Conservation (phyloP, 2,888 invertebrate species). For the Drepanosiphum platanoidis region DNA sequence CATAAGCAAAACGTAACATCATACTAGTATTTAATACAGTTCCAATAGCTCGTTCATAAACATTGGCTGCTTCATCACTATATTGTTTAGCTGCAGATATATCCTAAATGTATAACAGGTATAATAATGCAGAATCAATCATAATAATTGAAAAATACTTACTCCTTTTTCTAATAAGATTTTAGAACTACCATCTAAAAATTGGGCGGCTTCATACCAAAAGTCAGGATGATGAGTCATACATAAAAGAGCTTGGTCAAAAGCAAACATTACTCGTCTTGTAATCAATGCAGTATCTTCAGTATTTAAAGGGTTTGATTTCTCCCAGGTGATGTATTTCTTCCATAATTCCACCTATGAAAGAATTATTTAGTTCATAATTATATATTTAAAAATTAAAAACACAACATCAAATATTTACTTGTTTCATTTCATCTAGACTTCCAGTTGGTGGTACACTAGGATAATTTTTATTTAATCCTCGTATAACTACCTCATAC, state of each 20-base stretch:
- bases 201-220: constrained; percentile 99
- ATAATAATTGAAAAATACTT: constrained; percentile 67
- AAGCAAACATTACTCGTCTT: constrained; percentile 96
- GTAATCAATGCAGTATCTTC: constrained; percentile 95
- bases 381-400: background rate
- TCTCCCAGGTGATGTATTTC: constrained; percentile 97
- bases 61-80: constrained; percentile 92
- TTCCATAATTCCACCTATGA: constrained; percentile 98
- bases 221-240: constrained; percentile 98
- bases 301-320: constrained; percentile 92
- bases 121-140: background rate
- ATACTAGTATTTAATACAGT: constrained; percentile 91
- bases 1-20: constrained; percentile 95
- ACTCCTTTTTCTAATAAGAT: constrained; percentile 94
- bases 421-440: constrained; percentile 92
- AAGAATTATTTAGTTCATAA: background rate
- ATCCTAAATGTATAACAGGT: constrained; percentile 73
- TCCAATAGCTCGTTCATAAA: constrained; percentile 93
- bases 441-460: constrained; percentile 94
- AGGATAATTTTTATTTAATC: constrained; percentile 93
- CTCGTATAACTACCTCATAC: constrained; percentile 92
- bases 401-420: constrained; percentile 66
- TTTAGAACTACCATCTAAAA: constrained; percentile 93
- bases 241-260: constrained; percentile 96
- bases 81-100: constrained; percentile 91